Percentiles rank a stretch among this genome's conserved stretches.
Conservation (phyloP, 1,140 invertebrate species). For the Stenopsyche tienmushanensis region DNA sequence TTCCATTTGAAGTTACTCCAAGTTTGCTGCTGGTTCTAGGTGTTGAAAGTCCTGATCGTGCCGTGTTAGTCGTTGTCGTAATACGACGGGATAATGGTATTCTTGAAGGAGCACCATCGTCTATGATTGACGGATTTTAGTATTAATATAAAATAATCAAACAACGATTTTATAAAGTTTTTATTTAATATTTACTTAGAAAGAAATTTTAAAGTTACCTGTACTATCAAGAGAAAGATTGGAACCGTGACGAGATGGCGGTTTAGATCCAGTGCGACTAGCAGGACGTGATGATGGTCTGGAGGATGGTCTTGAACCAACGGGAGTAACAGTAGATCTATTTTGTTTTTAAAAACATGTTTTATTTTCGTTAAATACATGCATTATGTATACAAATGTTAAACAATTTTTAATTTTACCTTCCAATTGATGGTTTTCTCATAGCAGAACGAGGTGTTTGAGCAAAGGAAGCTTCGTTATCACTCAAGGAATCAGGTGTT, state of each 20-base stretch:
- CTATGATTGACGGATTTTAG: conserved; percentile 45
- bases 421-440: conserved; percentile 59
- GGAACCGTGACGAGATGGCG: conserved; percentile 89
- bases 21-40: conserved; percentile 55
- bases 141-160: neutral
- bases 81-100: conserved; percentile 69
- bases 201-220: too few relatives aligned
- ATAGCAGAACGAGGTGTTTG: conserved; percentile 60
- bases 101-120: conserved; percentile 71
- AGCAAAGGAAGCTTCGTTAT: conserved; percentile 76
- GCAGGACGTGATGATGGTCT: conserved; percentile 76
- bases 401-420: conserved; percentile 49
- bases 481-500: conserved; percentile 83
- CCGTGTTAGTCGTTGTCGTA: conserved; percentile 53
- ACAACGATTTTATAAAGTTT: neutral
- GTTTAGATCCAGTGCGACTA: conserved; percentile 81
- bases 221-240: conserved; percentile 88
- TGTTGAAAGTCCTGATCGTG: conserved; percentile 54
- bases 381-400: neutral
- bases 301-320: conserved; percentile 69
- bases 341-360: conserved; percentile 2
- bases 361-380: neutral
- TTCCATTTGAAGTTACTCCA: conserved; percentile 52
- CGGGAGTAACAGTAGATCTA: conserved; percentile 62
- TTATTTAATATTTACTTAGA: neutral